These are phyloP conservation scores for Haplochromis vanheusdeni DNA, from an alignment of 2,113 vertebrate genomes.

Conservation along the genomic window DNA sequence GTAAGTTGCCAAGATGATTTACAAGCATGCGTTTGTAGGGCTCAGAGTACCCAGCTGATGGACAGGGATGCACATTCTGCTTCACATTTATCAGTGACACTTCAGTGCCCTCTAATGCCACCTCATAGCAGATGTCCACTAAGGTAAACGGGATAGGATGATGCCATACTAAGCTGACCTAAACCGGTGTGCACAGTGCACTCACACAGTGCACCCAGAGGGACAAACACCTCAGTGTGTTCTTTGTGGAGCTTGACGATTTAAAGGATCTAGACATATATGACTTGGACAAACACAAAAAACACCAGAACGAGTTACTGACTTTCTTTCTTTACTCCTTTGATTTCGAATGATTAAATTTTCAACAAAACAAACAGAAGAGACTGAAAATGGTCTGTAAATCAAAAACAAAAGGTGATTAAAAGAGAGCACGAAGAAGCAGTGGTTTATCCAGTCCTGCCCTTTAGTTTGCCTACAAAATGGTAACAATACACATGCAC, in stretches of 20 bases:
- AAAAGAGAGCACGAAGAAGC: neutral
- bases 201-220: neutral
- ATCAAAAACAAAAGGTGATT: neutral
- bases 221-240: neutral
- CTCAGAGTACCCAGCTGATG: slow-evolving; percentile 9
- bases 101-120: slow-evolving; percentile 3
- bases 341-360: neutral
- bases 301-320: neutral
- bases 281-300: neutral
- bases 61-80: slow-evolving; percentile 40
- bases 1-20: neutral
- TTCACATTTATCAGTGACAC: slow-evolving; percentile 1
- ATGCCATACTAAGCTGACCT: slow-evolving; percentile 1
- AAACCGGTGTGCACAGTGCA: neutral
- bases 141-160: neutral
- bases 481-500: neutral
- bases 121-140: neutral
- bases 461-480: neutral
- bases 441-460: neutral
- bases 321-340: neutral
- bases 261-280: neutral
- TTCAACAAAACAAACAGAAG: neutral
- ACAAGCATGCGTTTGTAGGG: neutral
- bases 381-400: neutral
- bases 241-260: neutral